phyloP scores from a whole-genome alignment of 2,888 invertebrate genomes.

The Campopleginae sp. region DNA sequence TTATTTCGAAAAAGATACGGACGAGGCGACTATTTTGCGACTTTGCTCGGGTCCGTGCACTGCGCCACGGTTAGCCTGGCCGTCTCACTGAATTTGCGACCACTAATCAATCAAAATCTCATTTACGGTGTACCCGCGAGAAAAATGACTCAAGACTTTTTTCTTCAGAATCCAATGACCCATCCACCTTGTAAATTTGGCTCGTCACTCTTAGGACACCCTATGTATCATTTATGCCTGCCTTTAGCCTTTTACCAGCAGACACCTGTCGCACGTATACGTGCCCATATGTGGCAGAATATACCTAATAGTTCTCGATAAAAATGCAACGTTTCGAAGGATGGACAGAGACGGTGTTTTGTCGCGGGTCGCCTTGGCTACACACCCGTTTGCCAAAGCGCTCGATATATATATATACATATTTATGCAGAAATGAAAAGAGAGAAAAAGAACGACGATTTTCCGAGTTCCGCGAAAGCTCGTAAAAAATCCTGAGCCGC shows the following conservation, averaged over 20 bases:
- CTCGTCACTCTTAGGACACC: not conserved
- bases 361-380: slow-evolving; percentile 77
- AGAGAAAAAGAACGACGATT: slow-evolving; percentile 69
- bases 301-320: slow-evolving; percentile 65
- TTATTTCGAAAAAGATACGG: not conserved
- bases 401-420: slow-evolving; percentile 71
- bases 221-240: slow-evolving; percentile 10
- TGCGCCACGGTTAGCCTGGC: not conserved
- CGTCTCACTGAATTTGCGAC: not conserved
- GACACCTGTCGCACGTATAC: slow-evolving; percentile 56
- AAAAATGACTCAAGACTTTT: not conserved
- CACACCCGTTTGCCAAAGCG: slow-evolving; percentile 70
- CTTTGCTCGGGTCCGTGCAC: not conserved
- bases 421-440: slow-evolving; percentile 46
- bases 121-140: not conserved
- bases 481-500: slow-evolving; percentile 12
- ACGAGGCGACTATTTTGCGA: not conserved
- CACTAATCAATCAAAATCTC: not conserved
- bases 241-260: slow-evolving; percentile 12
- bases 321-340: slow-evolving; percentile 67
- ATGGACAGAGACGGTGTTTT: slow-evolving; percentile 72
- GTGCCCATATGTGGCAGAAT: slow-evolving; percentile 28
- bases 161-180: not conserved
- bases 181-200: not conserved
- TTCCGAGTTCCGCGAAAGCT: slow-evolving; percentile 62